Evolutionary conservation across 2,797 vertebrate species (phyloP).

Genomic region (Dermochelys coriacea): DNA sequence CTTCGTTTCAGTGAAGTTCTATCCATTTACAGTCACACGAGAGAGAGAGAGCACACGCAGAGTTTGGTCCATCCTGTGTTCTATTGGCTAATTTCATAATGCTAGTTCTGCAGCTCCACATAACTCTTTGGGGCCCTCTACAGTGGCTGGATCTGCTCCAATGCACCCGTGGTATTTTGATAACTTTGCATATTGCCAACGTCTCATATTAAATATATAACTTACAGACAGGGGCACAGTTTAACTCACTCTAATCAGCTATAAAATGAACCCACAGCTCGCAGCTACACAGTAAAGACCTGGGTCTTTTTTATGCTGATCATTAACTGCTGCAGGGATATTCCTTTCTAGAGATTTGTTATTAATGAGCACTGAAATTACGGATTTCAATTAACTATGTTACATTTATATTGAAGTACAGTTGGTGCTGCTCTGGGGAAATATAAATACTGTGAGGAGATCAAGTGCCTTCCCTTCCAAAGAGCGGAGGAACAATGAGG

Average conservation of each 20-base stretch:
- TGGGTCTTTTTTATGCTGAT: conserved; percentile 50
- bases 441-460: conserved; percentile 75
- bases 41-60: neutral
- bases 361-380: conserved; percentile 82
- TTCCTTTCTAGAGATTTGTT: conserved; percentile 75
- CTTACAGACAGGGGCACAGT: conserved; percentile 74
- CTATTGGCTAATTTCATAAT: neutral
- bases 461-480: conserved; percentile 15
- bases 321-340: conserved; percentile 64
- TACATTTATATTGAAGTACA: conserved; percentile 74
- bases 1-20: neutral
- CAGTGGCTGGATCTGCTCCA: conserved; percentile 56
- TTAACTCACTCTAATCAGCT: conserved; percentile 81
- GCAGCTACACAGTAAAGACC: conserved; percentile 50
- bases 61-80: neutral
- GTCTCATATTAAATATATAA: conserved; percentile 71
- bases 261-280: conserved; percentile 75
- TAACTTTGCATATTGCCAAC: conserved; percentile 64
- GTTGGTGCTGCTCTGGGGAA: conserved; percentile 71
- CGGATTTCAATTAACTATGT: conserved; percentile 78
- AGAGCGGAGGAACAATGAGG: neutral
- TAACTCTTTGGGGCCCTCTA: conserved; percentile 9
- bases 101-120: conserved; percentile 42
- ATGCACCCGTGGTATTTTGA: conserved; percentile 71
- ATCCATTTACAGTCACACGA: neutral